Percentiles rank a stretch among this genome's conserved stretches.
These are phyloP conservation scores for Halictus quadricinctus DNA, from an alignment of 2,888 invertebrate genomes.

Conservation along the genomic window DNA sequence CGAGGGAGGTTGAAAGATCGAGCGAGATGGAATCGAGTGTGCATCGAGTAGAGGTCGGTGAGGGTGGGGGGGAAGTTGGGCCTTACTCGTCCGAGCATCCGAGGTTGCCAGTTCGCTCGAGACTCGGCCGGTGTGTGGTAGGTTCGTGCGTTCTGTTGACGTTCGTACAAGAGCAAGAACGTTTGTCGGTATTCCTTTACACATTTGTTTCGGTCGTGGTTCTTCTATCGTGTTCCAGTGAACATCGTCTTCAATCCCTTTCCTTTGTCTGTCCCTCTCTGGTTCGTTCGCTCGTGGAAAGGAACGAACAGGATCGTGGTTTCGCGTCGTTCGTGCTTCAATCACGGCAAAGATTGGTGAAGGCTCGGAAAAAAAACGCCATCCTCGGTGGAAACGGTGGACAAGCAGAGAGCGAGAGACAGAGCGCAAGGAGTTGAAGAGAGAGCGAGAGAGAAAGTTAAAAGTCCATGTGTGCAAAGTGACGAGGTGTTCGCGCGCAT, in stretches of 20 bases:
- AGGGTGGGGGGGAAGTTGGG: constrained; percentile 67
- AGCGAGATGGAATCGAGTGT: constrained; percentile 30
- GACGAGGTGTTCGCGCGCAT: constrained; percentile 44
- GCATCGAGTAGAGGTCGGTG: constrained; percentile 40
- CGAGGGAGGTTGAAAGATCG: not conserved
- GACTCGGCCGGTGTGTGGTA: constrained; percentile 61
- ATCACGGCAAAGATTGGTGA: constrained; percentile 43
- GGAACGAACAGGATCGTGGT: constrained; percentile 43
- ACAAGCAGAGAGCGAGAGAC: constrained; percentile 9
- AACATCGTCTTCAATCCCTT: not conserved
- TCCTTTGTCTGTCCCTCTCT: not conserved
- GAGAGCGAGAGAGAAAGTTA: constrained; percentile 36
- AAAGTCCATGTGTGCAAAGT: constrained; percentile 37
- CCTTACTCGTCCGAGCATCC: constrained; percentile 65
- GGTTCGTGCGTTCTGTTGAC: constrained; percentile 56
- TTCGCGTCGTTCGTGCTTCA: constrained; percentile 33
- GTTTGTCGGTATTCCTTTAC: constrained; percentile 23
- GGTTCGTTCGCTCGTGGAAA: not conserved
- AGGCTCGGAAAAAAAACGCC: constrained; percentile 46
- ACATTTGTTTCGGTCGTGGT: constrained; percentile 6
- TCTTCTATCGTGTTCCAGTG: constrained; percentile 14
- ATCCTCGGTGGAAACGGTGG: constrained; percentile 34
- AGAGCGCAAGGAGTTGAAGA: not conserved
- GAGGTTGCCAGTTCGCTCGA: constrained; percentile 72
- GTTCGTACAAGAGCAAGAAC: constrained; percentile 54